Base-by-base conservation (phyloP, 1,140 invertebrate species). In the Camponotus vicinus region DNA sequence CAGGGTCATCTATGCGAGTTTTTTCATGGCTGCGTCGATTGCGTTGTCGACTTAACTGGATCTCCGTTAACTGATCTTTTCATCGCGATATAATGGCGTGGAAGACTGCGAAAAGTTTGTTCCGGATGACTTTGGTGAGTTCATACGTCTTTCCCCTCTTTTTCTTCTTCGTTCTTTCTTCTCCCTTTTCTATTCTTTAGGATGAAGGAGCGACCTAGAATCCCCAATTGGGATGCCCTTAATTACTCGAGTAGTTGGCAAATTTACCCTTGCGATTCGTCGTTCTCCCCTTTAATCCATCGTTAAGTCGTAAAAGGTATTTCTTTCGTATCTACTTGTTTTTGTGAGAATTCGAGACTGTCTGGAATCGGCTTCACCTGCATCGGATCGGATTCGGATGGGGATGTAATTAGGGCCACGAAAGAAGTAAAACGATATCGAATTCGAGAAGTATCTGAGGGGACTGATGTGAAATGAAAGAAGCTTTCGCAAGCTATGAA, bases 231-330 rank as follows among this genome's bases (percentile, higher is more conserved):
- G 83, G 64, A 71, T 52, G 71, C 40, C 37, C 88, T 89, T 80
- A 82, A 73, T 88, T 89, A 89, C 61, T 66, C n/a, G 49, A 77
- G 40, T 49, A 83, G 59, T 83, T 40, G 84, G 77, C 78, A 89
- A 89, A 89, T 89, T 89, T 89, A 89, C 77, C 52, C 66, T 73
- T 67, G 45, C 52, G 27, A 67, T 8, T 77, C 32, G 21, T 59
- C 70, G 18, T 52, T 27, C 42, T 55, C 86, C 63, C 59, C 66
- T 27, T 66, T 66, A 70, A 86, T 70, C 63, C 45, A 78, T 73
- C 76, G 77, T 73, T 86, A 88, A 89, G 52, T 59, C 15, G 45
- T 27, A 34, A 49, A 55, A 70, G 57, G 40, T 63, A 77, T 70
- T 73, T 75, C 55, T 78, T 86, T 66, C 32, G 71, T 76, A 79